Evolutionary conservation across 2,113 vertebrate species (phyloP).

Genomic region (Pterophyllum scalare): DNA sequence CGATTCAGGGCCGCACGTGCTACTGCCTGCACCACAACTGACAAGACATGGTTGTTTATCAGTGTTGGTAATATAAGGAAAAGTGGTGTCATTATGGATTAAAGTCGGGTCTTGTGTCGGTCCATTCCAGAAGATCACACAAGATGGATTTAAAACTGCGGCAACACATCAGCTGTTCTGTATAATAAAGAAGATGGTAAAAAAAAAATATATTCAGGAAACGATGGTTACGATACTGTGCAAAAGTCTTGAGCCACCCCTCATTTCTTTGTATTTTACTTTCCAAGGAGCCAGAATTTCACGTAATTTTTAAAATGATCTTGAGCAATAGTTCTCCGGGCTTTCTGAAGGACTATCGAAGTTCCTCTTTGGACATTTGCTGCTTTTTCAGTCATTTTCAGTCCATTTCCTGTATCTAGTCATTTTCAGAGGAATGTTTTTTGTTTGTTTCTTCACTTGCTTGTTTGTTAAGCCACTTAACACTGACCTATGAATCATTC

Average conservation of each 20-base stretch:
- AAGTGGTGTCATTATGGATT: background rate
- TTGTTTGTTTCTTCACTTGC: background rate
- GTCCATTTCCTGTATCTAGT: no score
- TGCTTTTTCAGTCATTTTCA: background rate
- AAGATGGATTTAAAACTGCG: background rate
- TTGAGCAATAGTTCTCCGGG: background rate
- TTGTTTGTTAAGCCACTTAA: background rate
- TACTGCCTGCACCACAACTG: background rate
- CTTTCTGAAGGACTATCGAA: no score
- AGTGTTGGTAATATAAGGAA: background rate
- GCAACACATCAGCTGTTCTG: background rate
- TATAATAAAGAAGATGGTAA: background rate
- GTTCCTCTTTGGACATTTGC: background rate
- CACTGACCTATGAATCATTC: background rate
- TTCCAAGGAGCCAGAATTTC: background rate
- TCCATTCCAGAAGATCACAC: background rate
- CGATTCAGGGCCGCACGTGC: background rate
- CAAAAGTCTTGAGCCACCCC: background rate
- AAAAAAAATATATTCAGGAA: background rate
- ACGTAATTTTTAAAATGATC: background rate
- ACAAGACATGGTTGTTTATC: background rate
- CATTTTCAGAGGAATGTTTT: background rate
- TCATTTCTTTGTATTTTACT: background rate
- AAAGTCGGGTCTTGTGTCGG: background rate
- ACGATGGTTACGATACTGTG: background rate